phyloP scores from a whole-genome alignment of 2,888 invertebrate species.

The Diplazon laetatorius region DNA sequence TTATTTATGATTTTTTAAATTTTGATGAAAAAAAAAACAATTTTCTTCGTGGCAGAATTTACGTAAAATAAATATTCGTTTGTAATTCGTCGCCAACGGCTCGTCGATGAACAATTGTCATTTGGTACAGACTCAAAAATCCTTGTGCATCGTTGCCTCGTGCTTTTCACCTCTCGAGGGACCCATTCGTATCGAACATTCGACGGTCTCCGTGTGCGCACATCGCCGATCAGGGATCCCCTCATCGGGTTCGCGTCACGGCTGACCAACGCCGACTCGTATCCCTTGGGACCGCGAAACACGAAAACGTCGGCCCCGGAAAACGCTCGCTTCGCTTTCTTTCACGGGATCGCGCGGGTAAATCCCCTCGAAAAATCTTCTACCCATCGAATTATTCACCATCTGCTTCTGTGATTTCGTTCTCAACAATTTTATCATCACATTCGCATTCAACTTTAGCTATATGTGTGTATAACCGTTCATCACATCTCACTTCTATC shows the following conservation, averaged over 20 bases:
- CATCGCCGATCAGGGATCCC: constrained; percentile 38
- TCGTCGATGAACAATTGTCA: constrained; percentile 12
- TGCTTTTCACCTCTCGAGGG: constrained; percentile 38
- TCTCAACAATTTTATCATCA: background rate
- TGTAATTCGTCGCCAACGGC: background rate
- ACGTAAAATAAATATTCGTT: background rate
- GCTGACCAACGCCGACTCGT: constrained; percentile 51
- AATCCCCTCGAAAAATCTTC: background rate
- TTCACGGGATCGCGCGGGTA: background rate
- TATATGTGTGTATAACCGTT: no score
- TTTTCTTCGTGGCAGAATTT: no score
- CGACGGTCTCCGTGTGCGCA: constrained; percentile 8
- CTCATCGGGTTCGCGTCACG: constrained; percentile 22
- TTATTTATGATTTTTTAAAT: no score
- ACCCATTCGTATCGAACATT: constrained; percentile 49
- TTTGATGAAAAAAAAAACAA: no score
- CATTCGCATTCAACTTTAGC: background rate
- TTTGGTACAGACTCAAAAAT: constrained; percentile 6
- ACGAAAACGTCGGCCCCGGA: background rate
- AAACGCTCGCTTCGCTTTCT: constrained; percentile 9
- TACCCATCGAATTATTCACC: constrained; percentile 7
- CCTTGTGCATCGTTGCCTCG: background rate
- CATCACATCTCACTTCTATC: background rate
- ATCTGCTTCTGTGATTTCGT: constrained; percentile 1
- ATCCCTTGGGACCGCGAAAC: constrained; percentile 53